These are phyloP conservation scores for Crypturellus tataupa DNA, from an alignment of 2,797 vertebrate genomes.

Conservation along the genomic window DNA sequence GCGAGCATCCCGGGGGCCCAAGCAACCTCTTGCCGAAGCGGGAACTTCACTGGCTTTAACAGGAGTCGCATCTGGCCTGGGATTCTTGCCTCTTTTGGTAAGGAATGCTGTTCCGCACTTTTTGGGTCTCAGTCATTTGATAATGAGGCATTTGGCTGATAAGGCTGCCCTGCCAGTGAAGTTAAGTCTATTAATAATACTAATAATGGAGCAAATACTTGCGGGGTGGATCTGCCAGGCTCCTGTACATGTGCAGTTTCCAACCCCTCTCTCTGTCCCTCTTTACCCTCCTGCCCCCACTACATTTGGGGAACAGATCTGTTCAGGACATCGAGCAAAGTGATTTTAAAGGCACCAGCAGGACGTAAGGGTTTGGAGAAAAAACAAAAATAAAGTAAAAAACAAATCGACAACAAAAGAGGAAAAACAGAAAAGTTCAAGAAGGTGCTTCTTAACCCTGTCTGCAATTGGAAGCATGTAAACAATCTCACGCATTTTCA, in stretches of 20 bases:
- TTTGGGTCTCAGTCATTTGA: constrained; percentile 55
- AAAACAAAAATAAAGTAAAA: too few species aligned
- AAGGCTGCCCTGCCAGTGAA: constrained; percentile 36
- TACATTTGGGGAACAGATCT: background rate
- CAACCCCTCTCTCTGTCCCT: too few species aligned
- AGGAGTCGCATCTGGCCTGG: constrained; percentile 30
- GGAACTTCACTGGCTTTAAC: constrained; percentile 2
- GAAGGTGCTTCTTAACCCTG: background rate
- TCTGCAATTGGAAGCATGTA: background rate
- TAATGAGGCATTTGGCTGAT: constrained; percentile 67
- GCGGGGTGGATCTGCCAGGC: background rate
- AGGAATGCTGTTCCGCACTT: constrained; percentile 64
- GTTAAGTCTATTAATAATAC: constrained; percentile 59
- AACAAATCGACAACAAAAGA: background rate
- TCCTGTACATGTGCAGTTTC: background rate
- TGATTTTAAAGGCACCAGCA: background rate
- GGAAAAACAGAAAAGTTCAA: background rate
- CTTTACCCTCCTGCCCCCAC: too few species aligned
- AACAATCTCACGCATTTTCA: background rate
- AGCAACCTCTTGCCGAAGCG: background rate
- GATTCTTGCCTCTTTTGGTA: constrained; percentile 75
- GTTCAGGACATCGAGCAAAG: background rate
- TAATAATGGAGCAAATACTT: background rate
- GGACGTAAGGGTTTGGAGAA: fast-evolving
- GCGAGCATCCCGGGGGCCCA: background rate